Evolutionary conservation across 2,888 invertebrate species (phyloP).

Genomic region (Sinelater perroti): DNA sequence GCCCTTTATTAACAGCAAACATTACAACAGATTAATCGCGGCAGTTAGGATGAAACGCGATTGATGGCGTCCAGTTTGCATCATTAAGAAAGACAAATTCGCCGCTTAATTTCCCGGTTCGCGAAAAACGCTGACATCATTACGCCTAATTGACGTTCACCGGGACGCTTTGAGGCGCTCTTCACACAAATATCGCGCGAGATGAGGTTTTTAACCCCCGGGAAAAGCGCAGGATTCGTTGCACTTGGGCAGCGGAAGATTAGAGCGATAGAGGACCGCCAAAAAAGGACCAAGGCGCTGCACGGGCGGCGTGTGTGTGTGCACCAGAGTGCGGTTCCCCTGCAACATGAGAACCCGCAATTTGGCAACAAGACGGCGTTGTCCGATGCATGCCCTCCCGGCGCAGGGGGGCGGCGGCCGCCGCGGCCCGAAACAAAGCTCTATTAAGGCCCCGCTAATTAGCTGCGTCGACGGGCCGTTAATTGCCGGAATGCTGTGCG

Average conservation of each 20-base stretch:
- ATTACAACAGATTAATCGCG: slow-evolving; percentile 12
- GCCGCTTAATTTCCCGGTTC: slow-evolving; percentile 7
- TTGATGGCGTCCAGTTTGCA: slow-evolving; percentile 8
- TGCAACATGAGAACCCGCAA: slow-evolving; percentile 13
- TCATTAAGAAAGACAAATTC: slow-evolving; percentile 14
- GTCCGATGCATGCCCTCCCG: slow-evolving; percentile 11
- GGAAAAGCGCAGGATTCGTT: background rate
- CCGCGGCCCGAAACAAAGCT: slow-evolving; percentile 13
- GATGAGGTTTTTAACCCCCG: background rate
- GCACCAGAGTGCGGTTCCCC: slow-evolving; percentile 24
- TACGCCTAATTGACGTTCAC: slow-evolving; percentile 11
- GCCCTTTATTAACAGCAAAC: slow-evolving; percentile 1
- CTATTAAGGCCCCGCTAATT: slow-evolving; percentile 16
- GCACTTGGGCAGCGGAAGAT: slow-evolving; percentile 13
- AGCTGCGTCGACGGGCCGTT: slow-evolving; percentile 14
- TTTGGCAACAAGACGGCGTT: slow-evolving; percentile 20
- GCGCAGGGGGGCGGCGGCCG: background rate
- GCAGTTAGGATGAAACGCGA: slow-evolving; percentile 12
- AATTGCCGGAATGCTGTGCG: slow-evolving; percentile 15
- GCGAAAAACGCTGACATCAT: background rate
- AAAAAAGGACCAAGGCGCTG: slow-evolving; percentile 20
- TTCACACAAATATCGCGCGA: background rate
- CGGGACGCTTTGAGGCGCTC: background rate
- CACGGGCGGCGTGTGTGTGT: slow-evolving; percentile 18
- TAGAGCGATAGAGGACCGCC: background rate